These are phyloP conservation scores for Cepaea nemoralis DNA, from an alignment of 1,140 invertebrate species.

Conservation along the genomic window DNA sequence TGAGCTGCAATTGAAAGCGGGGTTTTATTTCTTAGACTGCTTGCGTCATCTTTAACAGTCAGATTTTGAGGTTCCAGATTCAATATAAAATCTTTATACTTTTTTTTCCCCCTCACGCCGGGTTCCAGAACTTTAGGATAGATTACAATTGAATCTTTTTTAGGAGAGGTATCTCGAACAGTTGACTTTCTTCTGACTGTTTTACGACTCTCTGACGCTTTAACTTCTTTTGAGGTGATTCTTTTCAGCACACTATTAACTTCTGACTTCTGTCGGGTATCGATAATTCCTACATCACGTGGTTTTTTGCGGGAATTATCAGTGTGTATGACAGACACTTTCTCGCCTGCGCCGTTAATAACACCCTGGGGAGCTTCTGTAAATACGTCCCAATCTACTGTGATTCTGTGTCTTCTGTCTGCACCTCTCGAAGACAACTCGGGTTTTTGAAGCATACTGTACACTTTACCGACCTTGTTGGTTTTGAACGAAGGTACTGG, in stretches of 20 bases:
- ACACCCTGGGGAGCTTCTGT: not conserved
- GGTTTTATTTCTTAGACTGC: constrained; percentile 8
- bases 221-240: too few species aligned
- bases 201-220: not conserved
- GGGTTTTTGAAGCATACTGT: too few species aligned
- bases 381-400: constrained; percentile 12
- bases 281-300: not conserved
- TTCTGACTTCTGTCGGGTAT: not conserved
- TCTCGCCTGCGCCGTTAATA: not conserved
- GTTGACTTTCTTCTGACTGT: not conserved
- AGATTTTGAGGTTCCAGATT: not conserved
- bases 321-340: not conserved
- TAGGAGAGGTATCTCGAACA: not conserved
- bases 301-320: not conserved
- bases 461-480: too few species aligned
- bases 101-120: constrained; percentile 30
- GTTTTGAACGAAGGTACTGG: too few species aligned
- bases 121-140: not conserved
- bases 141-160: not conserved
- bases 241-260: not conserved
- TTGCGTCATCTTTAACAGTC: not conserved
- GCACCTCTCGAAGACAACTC: too few species aligned
- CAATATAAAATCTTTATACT: constrained; percentile 24
- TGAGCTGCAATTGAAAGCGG: constrained; percentile 17
- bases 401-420: not conserved